Conservation (phyloP, 2,113 vertebrate species). For the Pterocles burchelli region DNA sequence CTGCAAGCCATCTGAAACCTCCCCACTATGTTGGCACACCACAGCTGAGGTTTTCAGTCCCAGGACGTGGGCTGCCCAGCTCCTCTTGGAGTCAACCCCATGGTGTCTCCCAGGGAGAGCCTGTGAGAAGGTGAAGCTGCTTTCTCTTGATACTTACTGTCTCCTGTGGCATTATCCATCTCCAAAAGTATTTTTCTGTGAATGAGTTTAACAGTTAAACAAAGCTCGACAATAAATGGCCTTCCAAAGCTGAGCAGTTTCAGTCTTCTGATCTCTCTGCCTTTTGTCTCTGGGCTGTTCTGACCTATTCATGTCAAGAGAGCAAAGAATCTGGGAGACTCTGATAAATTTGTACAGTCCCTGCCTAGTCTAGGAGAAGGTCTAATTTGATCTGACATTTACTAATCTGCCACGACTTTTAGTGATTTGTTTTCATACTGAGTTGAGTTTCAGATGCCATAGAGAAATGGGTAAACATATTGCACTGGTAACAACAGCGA, state of each 20-base stretch:
- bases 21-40: fast-evolving
- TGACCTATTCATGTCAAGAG: conserved; percentile 21
- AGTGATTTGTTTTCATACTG: conserved; percentile 38
- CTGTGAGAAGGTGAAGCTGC: background rate
- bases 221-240: background rate
- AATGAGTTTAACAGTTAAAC: background rate
- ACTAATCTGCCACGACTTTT: conserved; percentile 42
- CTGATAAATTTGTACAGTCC: conserved; percentile 5
- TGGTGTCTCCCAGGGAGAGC: background rate
- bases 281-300: conserved; percentile 8
- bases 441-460: background rate
- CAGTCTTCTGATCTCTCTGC: background rate
- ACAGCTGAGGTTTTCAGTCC: background rate
- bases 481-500: background rate
- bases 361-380: background rate
- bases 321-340: conserved; percentile 15
- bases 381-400: conserved; percentile 38
- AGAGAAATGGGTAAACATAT: background rate
- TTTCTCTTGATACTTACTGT: background rate
- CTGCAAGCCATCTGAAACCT: background rate
- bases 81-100: background rate
- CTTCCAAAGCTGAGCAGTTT: background rate
- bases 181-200: background rate
- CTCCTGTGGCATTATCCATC: background rate
- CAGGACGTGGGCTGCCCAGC: fast-evolving